Evolutionary conservation across 23 tunicate species (phyloP).

Genomic region (Ascidia mentula): DNA sequence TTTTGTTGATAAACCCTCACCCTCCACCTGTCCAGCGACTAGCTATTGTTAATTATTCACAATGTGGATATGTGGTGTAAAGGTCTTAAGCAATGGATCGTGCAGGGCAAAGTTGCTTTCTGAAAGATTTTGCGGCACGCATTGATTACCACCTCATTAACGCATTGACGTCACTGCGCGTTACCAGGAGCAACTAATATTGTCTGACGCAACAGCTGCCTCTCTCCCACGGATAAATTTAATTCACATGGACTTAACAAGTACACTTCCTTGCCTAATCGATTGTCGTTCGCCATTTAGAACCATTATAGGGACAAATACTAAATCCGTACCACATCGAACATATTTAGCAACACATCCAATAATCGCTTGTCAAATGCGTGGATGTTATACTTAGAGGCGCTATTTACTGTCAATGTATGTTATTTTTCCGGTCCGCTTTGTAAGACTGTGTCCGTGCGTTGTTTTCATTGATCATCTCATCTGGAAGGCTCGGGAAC

Average conservation of each 20-base stretch:
- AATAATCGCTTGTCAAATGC: too few species aligned
- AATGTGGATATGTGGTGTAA: too few species aligned
- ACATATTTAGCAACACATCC: not conserved
- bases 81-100: too few species aligned
- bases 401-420: too few species aligned
- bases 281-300: not conserved
- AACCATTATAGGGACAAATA: not conserved
- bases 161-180: conserved; percentile 15
- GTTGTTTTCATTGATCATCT: too few species aligned
- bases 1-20: not conserved
- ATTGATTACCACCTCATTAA: conserved; percentile 11
- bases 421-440: too few species aligned
- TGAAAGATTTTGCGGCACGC: conserved; percentile 8
- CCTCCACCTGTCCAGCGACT: not conserved
- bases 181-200: conserved; percentile 9
- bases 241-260: conserved; percentile 6
- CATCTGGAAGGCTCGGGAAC: too few species aligned
- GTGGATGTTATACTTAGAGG: too few species aligned
- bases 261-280: conserved; percentile 7
- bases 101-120: not conserved
- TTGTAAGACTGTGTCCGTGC: too few species aligned
- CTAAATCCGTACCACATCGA: not conserved
- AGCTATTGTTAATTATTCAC: too few species aligned
- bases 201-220: conserved; percentile 14
- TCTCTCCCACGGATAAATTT: conserved; percentile 11